These are phyloP conservation scores for Galbula dea DNA, from an alignment of 2,113 vertebrate species.

Conservation along the genomic window DNA sequence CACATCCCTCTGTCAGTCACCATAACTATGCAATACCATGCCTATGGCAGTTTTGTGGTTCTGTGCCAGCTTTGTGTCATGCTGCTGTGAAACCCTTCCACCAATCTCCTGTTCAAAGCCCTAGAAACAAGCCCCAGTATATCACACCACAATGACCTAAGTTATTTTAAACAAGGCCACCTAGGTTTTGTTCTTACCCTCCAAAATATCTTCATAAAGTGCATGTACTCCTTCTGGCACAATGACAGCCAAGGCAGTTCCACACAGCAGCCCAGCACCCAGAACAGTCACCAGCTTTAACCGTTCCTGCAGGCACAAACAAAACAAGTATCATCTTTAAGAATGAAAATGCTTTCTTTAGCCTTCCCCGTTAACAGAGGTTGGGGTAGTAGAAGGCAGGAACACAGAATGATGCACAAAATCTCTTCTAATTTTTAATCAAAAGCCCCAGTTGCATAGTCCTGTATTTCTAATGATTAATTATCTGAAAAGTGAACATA, in stretches of 20 bases:
- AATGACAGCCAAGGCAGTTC: slow-evolving; percentile 95
- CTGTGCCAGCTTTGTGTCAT: neutral
- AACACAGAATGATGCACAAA: neutral
- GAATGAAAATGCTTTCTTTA: neutral
- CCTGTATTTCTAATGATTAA: neutral
- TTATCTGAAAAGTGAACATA: neutral
- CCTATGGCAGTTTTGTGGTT: neutral
- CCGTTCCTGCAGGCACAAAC: slow-evolving; percentile 80
- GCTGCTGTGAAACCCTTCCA: neutral
- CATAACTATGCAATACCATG: fast-evolving
- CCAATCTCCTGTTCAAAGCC: neutral
- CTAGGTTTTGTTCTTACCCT: slow-evolving; percentile 77
- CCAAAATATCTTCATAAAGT: slow-evolving; percentile 94
- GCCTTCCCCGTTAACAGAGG: neutral
- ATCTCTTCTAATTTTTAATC: neutral
- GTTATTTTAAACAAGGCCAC: neutral
- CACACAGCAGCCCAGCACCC: slow-evolving; percentile 95
- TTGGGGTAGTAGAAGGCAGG: neutral
- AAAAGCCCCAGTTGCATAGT: neutral
- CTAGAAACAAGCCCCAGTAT: neutral
- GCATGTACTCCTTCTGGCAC: slow-evolving; percentile 97
- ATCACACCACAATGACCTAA: neutral
- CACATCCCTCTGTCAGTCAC: neutral
- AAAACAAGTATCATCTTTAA: slow-evolving; percentile 10
- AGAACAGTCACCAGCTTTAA: slow-evolving; percentile 94